These are phyloP conservation scores for Apocheima hispidaria DNA, from an alignment of 2,888 invertebrate genomes.

Conservation along the genomic window DNA sequence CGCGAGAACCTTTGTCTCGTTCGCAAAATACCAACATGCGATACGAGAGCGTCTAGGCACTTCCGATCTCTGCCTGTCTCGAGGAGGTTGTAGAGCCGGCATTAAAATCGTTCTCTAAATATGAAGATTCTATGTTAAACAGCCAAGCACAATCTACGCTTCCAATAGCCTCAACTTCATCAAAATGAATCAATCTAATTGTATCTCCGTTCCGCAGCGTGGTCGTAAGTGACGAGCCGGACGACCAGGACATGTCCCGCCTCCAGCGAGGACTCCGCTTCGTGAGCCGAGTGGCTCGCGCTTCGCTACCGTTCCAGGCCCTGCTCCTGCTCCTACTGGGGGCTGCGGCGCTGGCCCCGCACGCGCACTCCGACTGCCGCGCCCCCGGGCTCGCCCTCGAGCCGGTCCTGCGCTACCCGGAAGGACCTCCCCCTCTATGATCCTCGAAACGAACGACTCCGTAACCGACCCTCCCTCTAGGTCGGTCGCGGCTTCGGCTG, in stretches of 20 bases:
- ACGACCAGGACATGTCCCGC: slow-evolving; percentile 53
- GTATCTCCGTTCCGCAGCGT: slow-evolving; percentile 52
- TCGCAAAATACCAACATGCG: too few relatives aligned
- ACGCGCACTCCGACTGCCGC: slow-evolving; percentile 93
- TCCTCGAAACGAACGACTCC: slow-evolving; percentile 46
- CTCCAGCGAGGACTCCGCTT: slow-evolving; percentile 92
- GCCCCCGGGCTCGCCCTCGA: slow-evolving; percentile 93
- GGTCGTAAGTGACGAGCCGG: slow-evolving; percentile 65
- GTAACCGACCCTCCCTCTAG: slow-evolving; percentile 33
- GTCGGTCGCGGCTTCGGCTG: slow-evolving; percentile 15
- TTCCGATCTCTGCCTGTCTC: too few relatives aligned
- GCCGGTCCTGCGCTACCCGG: slow-evolving; percentile 95
- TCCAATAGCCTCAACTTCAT: not conserved
- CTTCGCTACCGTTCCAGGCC: slow-evolving; percentile 97
- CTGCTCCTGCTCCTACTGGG: slow-evolving; percentile 96
- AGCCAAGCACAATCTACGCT: slow-evolving; percentile 2
- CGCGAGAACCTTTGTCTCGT: too few relatives aligned
- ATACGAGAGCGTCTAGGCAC: too few relatives aligned
- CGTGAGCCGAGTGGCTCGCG: slow-evolving; percentile 95
- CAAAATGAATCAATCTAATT: not conserved
- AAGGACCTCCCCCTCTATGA: slow-evolving; percentile 97
- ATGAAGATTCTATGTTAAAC: too few relatives aligned
- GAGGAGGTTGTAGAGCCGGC: too few relatives aligned
- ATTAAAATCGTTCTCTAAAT: too few relatives aligned
- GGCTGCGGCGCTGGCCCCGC: slow-evolving; percentile 96